Evolutionary conservation across 2,113 vertebrate species (phyloP).

Genomic region (Pseudopipra pipra): DNA sequence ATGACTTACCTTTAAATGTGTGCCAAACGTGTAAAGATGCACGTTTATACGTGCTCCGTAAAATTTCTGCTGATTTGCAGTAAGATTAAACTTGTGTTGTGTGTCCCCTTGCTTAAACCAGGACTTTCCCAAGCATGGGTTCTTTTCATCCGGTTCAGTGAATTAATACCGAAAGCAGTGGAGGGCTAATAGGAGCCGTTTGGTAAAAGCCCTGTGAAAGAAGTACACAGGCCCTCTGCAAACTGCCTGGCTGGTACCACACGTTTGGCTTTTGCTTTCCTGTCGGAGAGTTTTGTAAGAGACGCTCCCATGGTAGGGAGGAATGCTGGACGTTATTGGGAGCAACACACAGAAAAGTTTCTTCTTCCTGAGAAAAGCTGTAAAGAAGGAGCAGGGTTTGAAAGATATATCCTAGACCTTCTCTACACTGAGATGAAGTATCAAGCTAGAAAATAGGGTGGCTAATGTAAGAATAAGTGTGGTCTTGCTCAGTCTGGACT

Average conservation of each 20-base stretch:
- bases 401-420: neutral
- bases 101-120: neutral
- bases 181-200: neutral
- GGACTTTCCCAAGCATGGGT: neutral
- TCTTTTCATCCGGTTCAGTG: neutral
- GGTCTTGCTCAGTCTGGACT: neutral
- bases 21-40: neutral
- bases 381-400: neutral
- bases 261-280: neutral
- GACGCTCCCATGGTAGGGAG: neutral
- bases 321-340: neutral
- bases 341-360: neutral
- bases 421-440: neutral
- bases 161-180: neutral
- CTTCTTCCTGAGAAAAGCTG: neutral
- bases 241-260: neutral
- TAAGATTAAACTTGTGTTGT: neutral
- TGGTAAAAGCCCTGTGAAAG: neutral
- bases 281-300: neutral
- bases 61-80: neutral
- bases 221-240: neutral
- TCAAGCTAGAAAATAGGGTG: neutral
- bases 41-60: neutral
- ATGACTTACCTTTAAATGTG: neutral
- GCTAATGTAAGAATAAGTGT: neutral